phyloP scores from a whole-genome alignment of 2,797 vertebrate genomes.

The Anolis apletophallus region DNA sequence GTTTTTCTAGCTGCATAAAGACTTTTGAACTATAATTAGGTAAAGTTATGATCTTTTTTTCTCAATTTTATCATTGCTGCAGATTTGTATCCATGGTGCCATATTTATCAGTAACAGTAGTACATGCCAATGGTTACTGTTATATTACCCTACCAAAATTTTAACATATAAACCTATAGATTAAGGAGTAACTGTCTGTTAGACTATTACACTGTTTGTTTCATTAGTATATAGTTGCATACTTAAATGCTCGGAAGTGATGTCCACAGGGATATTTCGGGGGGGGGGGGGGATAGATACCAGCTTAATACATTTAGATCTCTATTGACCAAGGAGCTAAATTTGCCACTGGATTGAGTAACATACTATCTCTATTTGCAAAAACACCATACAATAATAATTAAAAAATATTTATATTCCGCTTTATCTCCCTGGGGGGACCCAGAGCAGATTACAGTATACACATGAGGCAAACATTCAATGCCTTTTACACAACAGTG shows the following conservation, averaged over 20 bases:
- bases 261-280: background rate
- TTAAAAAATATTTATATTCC: no score
- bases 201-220: background rate
- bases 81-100: background rate
- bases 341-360: background rate
- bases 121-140: background rate
- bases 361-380: background rate
- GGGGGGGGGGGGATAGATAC: background rate
- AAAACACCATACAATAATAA: background rate
- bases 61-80: background rate
- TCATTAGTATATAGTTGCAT: background rate
- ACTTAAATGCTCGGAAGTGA: background rate
- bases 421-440: no score
- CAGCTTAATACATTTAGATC: background rate
- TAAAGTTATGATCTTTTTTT: background rate
- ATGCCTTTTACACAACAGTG: no score
- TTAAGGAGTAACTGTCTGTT: background rate
- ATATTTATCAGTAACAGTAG: background rate
- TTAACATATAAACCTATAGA: background rate
- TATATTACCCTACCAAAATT: background rate
- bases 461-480: no score
- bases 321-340: background rate
- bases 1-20: background rate
- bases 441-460: no score
- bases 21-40: background rate